Base-by-base conservation (phyloP, 2,888 invertebrate genomes). In the Scotopteryx bipunctaria region DNA sequence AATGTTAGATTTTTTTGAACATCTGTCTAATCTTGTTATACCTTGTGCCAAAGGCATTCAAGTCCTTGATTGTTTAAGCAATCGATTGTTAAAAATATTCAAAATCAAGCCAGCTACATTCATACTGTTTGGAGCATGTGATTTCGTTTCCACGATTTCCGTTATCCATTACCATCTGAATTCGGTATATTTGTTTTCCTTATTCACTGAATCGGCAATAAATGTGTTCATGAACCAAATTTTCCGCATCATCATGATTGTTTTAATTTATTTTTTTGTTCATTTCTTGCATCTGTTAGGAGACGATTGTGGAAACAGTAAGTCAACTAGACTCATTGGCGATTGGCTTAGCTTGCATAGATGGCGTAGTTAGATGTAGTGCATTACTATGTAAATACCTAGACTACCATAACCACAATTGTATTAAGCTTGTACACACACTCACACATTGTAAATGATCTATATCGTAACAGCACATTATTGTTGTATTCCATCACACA, bases 291-390 rank as follows among this genome's bases (percentile, higher is more conserved):
- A 88, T 89, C 90, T 85, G 87, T 86, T 90, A 90, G 90, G 88
- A 89, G 90, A 90, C 86, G 89, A 69, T 89, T 90, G 81, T 90
- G 89, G 90, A 90, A 90, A 89, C 90, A 90, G 90, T 90, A 90
- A 90, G 90, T 90, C 78, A 79, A 82, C 66, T 81, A 79, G 82
- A 75, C 65, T 81, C 82, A 81, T 84, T 86, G 80, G 83, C 82
- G 83, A 80, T 73, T 84, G 81, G 88, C 86, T 88, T 87, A 71
- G 88, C 88, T 88, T 87, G 68, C 78, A 73, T 66, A 70, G 46
- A 53, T 83, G 79, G 67, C 71, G 81, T 81, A 79, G 75, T 50
- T 67, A 67, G 59, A 61, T 46, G 41, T 83, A 81, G 81, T 69
- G 71, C 70, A 68, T 77, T 65, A 70, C 57, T 69, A 58, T 74